Conservation (phyloP, 1,140 invertebrate genomes). For the Bombus sibiricus region DNA sequence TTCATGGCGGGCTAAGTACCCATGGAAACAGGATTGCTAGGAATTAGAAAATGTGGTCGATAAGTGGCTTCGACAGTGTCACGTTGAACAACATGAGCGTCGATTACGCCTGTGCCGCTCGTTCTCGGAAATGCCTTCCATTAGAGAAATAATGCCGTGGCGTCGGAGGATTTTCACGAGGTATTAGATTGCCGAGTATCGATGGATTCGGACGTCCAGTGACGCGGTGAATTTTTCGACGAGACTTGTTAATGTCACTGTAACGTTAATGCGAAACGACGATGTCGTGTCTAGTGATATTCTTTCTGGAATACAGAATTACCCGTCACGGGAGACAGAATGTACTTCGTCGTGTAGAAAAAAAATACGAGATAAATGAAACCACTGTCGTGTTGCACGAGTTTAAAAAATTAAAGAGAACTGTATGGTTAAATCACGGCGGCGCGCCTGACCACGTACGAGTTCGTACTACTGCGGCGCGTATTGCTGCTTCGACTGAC, state of each 20-base stretch:
- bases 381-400: neutral
- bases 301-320: neutral
- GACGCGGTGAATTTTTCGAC: constrained; percentile 29
- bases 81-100: constrained; percentile 22
- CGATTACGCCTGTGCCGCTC: constrained; percentile 21
- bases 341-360: neutral
- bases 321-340: neutral
- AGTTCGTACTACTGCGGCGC: neutral
- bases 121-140: constrained; percentile 42
- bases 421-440: no score
- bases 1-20: neutral
- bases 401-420: neutral
- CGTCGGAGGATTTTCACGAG: constrained; percentile 38
- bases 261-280: neutral
- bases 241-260: neutral
- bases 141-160: constrained; percentile 54
- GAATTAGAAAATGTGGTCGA: constrained; percentile 18
- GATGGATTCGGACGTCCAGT: constrained; percentile 11
- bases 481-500: neutral
- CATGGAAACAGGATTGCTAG: neutral
- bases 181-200: constrained; percentile 40
- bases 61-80: constrained; percentile 32
- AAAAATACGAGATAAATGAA: neutral
- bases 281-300: neutral
- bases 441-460: neutral